Evolutionary conservation across 2,888 invertebrate genomes (phyloP), one percentile per base, ranked within the genome.

Genomic region (Caenorhabditis afra): DNA sequence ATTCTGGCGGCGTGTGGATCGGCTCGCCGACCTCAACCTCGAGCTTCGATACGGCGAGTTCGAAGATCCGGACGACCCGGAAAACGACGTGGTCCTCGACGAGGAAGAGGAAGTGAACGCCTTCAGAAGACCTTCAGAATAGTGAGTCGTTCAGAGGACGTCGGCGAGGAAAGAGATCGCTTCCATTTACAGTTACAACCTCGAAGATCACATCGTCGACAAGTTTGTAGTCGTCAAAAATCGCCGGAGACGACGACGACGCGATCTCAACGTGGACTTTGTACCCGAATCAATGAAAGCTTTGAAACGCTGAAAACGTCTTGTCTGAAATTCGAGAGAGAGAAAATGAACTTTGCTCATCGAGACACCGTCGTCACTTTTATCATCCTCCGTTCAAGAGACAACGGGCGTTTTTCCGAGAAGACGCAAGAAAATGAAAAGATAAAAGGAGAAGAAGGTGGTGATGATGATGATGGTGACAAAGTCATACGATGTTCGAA

Each of bases 1-100:
- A 8, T 71, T 57, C 18, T 71, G 71, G 71, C 22, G 71, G 7
- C 71, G 71, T 29, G 20, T 71, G 29, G 71, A 71, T 39, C 71
- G 39, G n/a, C 41, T 64, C 29, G 41, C 57, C 14, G 64, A 71
- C 12, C 14, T 37, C 11, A 16, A 41, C 39, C 49, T 71, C 10
- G 71, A 71, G 14, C 39, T 71, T 22, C 14, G 71, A 57, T 71
- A 71, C 37, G 71, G 64, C 18, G 64, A 71, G 39, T 1, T 71
- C 22, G 64, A 71, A 20, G 39, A 53, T 41, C 39, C 47, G 16
- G 57, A 57, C 7, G 64, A 55, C 22, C 55, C 22, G 4, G 41
- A 41, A 29, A 29, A 5, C 7, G 29, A 29, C 3, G 50, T 45
- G 35, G 53, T 20, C n/a, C 18, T n/a, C 29, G 35, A 37, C 5